Conservation (phyloP, 2,797 vertebrate genomes). For the Bradypodion ventrale region DNA sequence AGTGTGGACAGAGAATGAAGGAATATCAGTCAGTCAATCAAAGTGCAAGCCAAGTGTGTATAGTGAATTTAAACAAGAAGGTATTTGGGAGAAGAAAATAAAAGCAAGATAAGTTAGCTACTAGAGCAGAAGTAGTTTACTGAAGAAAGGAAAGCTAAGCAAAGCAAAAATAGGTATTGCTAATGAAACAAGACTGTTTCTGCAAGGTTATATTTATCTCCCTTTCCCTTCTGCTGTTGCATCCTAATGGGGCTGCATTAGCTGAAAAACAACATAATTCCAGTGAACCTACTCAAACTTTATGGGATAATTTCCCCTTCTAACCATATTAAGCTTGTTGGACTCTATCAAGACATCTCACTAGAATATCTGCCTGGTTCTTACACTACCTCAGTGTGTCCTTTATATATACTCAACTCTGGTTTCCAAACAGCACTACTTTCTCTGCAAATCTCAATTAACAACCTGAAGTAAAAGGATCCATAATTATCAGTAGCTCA, state of each 20-base stretch:
- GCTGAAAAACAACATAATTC: background rate
- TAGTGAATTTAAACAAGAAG: slow-evolving; percentile 64
- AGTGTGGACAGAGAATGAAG: slow-evolving; percentile 41
- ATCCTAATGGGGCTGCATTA: background rate
- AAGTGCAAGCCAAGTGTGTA: slow-evolving; percentile 47
- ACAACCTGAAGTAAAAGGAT: background rate
- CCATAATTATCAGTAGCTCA: background rate
- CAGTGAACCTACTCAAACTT: background rate
- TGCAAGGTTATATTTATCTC: background rate
- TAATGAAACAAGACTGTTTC: background rate
- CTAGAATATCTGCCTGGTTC: background rate
- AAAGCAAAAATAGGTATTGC: slow-evolving; percentile 9
- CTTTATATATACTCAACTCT: background rate
- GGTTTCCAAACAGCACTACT: too few relatives aligned
- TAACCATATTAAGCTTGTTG: background rate
- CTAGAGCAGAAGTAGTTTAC: slow-evolving; percentile 26
- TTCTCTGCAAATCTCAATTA: background rate
- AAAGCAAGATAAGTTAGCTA: slow-evolving; percentile 47
- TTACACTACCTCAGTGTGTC: background rate
- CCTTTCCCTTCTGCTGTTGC: background rate
- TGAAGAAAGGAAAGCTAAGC: background rate
- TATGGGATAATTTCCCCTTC: background rate
- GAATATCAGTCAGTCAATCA: slow-evolving; percentile 61
- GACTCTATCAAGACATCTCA: background rate
- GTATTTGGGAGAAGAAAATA: slow-evolving; percentile 50